These are phyloP conservation scores for Pelobates cultripes DNA, from an alignment of 2,797 vertebrate genomes.

Conservation along the genomic window DNA sequence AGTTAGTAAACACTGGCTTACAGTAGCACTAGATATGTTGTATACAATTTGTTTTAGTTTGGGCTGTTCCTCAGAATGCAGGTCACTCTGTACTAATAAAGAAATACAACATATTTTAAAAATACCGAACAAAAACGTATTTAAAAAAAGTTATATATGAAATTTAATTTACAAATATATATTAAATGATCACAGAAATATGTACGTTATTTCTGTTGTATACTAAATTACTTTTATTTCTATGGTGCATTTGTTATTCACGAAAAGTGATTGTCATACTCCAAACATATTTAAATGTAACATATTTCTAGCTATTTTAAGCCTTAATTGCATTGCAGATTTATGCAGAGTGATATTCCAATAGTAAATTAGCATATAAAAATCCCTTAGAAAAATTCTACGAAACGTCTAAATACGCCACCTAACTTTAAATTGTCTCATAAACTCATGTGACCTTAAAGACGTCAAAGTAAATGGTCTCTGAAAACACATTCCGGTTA, in stretches of 20 bases:
- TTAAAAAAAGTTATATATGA: too few species aligned
- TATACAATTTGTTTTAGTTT: too few species aligned
- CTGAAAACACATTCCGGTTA: not conserved
- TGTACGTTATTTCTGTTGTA: not conserved
- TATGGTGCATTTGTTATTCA: not conserved
- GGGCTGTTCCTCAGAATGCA: too few species aligned
- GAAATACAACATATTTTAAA: too few species aligned
- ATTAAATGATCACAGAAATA: not conserved
- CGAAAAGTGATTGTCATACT: not conserved
- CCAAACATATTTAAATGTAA: constrained; percentile 15
- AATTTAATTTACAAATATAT: not conserved
- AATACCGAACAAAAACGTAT: too few species aligned
- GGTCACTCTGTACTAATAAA: too few species aligned
- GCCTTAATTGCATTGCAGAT: constrained; percentile 27
- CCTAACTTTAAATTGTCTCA: not conserved
- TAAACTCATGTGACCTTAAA: constrained; percentile 1
- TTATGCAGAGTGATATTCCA: constrained; percentile 2
- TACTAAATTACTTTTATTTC: not conserved
- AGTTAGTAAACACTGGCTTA: too few species aligned
- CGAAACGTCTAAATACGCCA: not conserved
- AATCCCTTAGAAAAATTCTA: not conserved
- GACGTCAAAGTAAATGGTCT: not conserved
- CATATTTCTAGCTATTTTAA: constrained; percentile 32
- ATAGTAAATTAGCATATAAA: constrained; percentile 3
- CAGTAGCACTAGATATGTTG: too few species aligned